Conservation (phyloP, 2,113 vertebrate genomes). For the Gnathonemus longibarbis region DNA sequence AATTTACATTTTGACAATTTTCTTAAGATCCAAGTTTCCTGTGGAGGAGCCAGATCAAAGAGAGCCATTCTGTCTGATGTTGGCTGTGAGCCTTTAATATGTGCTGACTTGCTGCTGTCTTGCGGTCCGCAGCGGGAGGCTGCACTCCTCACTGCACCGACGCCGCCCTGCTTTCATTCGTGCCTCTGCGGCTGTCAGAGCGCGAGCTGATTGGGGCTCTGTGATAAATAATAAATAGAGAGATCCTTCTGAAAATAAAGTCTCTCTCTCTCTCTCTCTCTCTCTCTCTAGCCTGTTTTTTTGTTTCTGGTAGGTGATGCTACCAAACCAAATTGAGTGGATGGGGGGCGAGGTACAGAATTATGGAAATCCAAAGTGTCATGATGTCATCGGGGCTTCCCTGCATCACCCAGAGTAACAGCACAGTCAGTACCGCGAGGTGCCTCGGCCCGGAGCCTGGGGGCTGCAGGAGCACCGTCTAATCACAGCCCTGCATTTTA, state of each 20-base stretch:
- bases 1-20: conserved; percentile 98
- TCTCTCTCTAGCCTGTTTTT: conserved; percentile 29
- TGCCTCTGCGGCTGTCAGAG: conserved; percentile 61
- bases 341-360: background rate
- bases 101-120: conserved; percentile 92
- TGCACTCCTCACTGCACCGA: conserved; percentile 60
- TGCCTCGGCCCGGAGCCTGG: background rate
- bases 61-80: conserved; percentile 91
- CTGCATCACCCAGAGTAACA: background rate
- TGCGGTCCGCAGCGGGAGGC: conserved; percentile 74
- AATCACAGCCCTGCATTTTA: background rate
- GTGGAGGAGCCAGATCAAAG: conserved; percentile 95
- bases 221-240: conserved; percentile 69
- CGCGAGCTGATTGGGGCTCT: conserved; percentile 52
- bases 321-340: conserved; percentile 14
- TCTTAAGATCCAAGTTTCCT: conserved; percentile 95
- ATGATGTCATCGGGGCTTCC: conserved; percentile 6
- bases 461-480: background rate
- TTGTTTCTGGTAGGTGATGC: conserved; percentile 32
- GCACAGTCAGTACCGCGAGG: background rate
- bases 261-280: conserved; percentile 47
- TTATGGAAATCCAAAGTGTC: conserved; percentile 18
- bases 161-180: conserved; percentile 67
- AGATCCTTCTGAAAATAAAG: conserved; percentile 46
- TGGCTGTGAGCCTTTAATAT: conserved; percentile 82